Conservation (phyloP, 2,113 vertebrate genomes). For the Manacus vitellinus region DNA sequence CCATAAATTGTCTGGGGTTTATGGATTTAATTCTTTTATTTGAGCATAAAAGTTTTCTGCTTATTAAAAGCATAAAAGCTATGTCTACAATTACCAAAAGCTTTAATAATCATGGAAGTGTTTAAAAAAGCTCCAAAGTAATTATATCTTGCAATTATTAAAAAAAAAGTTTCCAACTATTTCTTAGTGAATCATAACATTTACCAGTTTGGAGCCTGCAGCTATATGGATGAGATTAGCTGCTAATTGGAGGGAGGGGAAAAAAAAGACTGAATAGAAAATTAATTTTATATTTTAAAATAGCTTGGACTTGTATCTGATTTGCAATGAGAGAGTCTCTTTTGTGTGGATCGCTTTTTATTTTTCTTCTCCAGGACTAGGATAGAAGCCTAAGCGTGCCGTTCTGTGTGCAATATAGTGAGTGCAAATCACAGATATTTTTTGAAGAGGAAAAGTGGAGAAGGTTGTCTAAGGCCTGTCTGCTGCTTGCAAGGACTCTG, state of each 20-base stretch:
- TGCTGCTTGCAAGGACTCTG: neutral
- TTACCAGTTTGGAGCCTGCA: conserved; percentile 65
- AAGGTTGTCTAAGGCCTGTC: neutral
- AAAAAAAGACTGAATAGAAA: conserved; percentile 62
- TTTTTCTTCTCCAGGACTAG: neutral
- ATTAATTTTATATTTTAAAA: conserved; percentile 64
- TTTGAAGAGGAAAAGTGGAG: neutral
- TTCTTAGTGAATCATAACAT: conserved; percentile 67
- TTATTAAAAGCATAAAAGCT: conserved; percentile 72
- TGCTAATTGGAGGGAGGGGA: conserved; percentile 69
- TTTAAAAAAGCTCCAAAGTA: conserved; percentile 70
- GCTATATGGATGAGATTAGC: conserved; percentile 70
- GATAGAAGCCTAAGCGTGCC: neutral
- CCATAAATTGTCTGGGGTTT: neutral
- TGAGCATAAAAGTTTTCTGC: conserved; percentile 40
- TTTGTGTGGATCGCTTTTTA: neutral
- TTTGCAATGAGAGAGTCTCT: neutral
- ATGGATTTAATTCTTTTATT: conserved; percentile 37
- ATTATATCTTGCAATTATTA: conserved; percentile 78
- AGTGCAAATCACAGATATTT: neutral
- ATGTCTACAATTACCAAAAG: conserved; percentile 62
- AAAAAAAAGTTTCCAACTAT: conserved; percentile 62
- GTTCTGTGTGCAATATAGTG: neutral
- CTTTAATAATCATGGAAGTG: conserved; percentile 68
- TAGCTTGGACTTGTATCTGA: conserved; percentile 28